Evolutionary conservation across 2,797 vertebrate genomes (phyloP), one percentile per base, ranked within the genome.

Genomic region (Miichthys miiuy): DNA sequence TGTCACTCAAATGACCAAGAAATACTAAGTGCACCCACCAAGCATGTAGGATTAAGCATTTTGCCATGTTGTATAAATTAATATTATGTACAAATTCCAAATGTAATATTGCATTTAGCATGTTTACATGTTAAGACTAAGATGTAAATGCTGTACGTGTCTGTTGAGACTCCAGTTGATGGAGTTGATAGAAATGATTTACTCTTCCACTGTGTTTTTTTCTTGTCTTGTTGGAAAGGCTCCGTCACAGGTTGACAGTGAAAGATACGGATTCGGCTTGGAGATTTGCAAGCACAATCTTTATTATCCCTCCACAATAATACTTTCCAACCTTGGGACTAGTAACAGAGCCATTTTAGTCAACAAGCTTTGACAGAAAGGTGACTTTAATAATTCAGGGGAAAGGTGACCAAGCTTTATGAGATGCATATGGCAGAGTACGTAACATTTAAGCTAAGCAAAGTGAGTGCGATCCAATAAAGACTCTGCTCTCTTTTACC

Each of bases 161-260:
- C 42, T 63, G 5, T 23, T 63, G 34, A 47, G 21, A 55, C 23
- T 47, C 23, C 2, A 61, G 30, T 23, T 2, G 6, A 64, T 38
- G 61, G 79, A 72, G 57, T 13, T n/a, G 13, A 69, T 57, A 74
- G 64, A 74, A 88, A 87, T 88, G 25, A 88, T 88, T 87, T 82
- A 89, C 87, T 65, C 13, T 58, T 72, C 47, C 27, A 23, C 50
- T 38, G 12, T 70, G 41, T 23, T 20, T n/a, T 54, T 21, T 44
- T 51, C 14, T 68, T 6, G 1, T 51, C 51, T 34, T 65, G n/a
- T 73, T 68, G 12, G 69, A 52, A 85, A 82, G 60, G 13, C 30
- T 63, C 23, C 25, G 68, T 82, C 57, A 68, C 46, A 38, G 25
- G 41, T 79, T 66, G 20, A 76, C 58, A 79, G 47, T 80, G 42